Percentiles rank a stretch among this genome's conserved stretches.
phyloP scores from a whole-genome alignment of 2,888 invertebrate species.

The Nyleta sp. region DNA sequence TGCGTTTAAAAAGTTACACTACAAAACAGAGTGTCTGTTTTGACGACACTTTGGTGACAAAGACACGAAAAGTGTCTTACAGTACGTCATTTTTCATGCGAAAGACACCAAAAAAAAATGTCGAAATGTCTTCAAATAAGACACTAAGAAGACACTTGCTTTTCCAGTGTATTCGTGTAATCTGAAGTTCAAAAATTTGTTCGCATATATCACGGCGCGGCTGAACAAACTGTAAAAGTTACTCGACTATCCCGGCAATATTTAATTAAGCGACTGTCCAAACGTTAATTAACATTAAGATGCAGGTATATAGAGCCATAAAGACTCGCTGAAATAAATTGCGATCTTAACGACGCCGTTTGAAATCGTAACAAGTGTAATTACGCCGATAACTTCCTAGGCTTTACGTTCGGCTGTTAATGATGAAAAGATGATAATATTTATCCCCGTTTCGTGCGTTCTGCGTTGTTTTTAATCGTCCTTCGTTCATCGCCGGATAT shows the following conservation, averaged over 20 bases:
- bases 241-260: neutral
- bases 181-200: neutral
- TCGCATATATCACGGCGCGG: neutral
- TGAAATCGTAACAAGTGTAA: constrained; percentile 46
- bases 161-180: too few species aligned
- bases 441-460: constrained; percentile 24
- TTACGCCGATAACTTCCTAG: constrained; percentile 42
- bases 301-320: constrained; percentile 12
- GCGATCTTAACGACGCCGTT: constrained; percentile 45
- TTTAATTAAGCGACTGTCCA: constrained; percentile 36
- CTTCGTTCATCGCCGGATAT: constrained; percentile 77
- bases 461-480: constrained; percentile 69
- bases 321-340: constrained; percentile 39
- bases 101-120: too few species aligned
- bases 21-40: too few species aligned
- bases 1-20: too few species aligned
- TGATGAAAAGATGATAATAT: constrained; percentile 49
- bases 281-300: constrained; percentile 38
- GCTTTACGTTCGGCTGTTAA: constrained; percentile 52
- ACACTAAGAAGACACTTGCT: too few species aligned
- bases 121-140: too few species aligned
- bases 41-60: too few species aligned
- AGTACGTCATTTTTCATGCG: too few species aligned
- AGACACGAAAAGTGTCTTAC: too few species aligned
- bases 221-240: neutral